These are phyloP conservation scores for Zaprionus nigranus DNA, from an alignment of 1,140 invertebrate species.

Conservation along the genomic window DNA sequence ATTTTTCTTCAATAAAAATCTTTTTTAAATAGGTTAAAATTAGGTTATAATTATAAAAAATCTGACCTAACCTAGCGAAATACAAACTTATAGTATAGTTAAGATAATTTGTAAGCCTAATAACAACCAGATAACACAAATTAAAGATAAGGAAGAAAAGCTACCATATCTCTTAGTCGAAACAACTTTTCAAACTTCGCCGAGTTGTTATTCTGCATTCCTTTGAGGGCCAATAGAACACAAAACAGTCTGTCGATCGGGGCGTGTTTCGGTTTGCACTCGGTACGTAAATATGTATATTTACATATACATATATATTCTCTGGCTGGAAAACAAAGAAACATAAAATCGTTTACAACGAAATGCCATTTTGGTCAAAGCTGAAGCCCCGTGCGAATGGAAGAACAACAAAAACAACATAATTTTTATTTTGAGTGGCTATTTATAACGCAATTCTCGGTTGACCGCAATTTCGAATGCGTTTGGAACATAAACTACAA, in stretches of 20 bases:
- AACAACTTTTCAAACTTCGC: neutral
- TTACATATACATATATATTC: conserved; percentile 11
- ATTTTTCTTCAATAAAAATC: no score
- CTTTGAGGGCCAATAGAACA: conserved; percentile 30
- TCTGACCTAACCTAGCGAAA: no score
- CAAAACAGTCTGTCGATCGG: conserved; percentile 1
- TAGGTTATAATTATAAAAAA: no score
- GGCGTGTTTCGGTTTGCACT: conserved; percentile 37
- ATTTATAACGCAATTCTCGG: conserved; percentile 69
- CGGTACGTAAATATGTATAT: conserved; percentile 15
- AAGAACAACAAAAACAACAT: conserved; percentile 39
- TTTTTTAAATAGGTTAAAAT: no score
- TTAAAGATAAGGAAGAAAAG: neutral
- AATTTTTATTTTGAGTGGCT: conserved; percentile 51
- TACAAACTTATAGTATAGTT: no score
- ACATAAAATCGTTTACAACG: conserved; percentile 56
- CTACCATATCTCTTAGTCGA: conserved; percentile 1
- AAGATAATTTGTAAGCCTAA: neutral
- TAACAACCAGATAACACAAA: no score
- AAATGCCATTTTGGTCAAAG: conserved; percentile 53
- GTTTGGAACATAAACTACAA: conserved; percentile 47
- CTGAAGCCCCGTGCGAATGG: conserved; percentile 14
- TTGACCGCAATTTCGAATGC: conserved; percentile 69
- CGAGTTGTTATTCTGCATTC: neutral
- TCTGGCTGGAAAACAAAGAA: conserved; percentile 33